phyloP scores from a whole-genome alignment of 2,888 invertebrate genomes.

The Tethea ocularis region DNA sequence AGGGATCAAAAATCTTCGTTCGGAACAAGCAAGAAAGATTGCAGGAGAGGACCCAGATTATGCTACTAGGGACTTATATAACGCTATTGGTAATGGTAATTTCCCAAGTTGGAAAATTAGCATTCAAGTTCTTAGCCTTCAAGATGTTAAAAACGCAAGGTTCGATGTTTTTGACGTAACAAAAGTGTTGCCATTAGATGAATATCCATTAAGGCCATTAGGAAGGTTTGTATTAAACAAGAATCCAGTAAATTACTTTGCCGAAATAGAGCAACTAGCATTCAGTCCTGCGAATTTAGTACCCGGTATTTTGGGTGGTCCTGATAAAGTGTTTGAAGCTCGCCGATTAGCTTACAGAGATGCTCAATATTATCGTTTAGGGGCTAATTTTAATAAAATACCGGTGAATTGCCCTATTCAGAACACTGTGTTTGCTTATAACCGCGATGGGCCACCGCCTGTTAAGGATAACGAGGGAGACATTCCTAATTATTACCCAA shows the following conservation, averaged over 20 bases:
- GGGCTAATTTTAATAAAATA: constrained; percentile 94
- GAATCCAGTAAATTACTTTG: constrained; percentile 95
- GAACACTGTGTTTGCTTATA: constrained; percentile 87
- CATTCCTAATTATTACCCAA: constrained; percentile 97
- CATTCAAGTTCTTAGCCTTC: constrained; percentile 92
- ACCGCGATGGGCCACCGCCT: constrained; percentile 92
- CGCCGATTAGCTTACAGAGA: constrained; percentile 93
- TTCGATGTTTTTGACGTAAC: constrained; percentile 97
- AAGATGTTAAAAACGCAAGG: constrained; percentile 88
- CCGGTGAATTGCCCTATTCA: constrained; percentile 96
- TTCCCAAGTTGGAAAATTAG: constrained; percentile 90
- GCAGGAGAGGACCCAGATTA: constrained; percentile 93
- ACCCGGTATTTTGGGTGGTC: constrained; percentile 94
- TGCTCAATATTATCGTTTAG: constrained; percentile 92
- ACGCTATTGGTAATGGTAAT: constrained; percentile 89
- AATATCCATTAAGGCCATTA: constrained; percentile 92
- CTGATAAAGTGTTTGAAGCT: constrained; percentile 94
- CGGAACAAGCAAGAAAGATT: constrained; percentile 86
- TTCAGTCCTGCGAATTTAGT: constrained; percentile 94
- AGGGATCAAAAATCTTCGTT: constrained; percentile 89
- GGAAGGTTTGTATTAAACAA: constrained; percentile 92
- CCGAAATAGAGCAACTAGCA: constrained; percentile 95
- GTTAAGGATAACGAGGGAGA: constrained; percentile 91
- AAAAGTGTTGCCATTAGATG: constrained; percentile 90
- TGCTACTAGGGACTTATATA: constrained; percentile 91